Base-by-base conservation (phyloP, 37 sponge, comb jelly and placozoan species). In the Eunapius fragilis region DNA sequence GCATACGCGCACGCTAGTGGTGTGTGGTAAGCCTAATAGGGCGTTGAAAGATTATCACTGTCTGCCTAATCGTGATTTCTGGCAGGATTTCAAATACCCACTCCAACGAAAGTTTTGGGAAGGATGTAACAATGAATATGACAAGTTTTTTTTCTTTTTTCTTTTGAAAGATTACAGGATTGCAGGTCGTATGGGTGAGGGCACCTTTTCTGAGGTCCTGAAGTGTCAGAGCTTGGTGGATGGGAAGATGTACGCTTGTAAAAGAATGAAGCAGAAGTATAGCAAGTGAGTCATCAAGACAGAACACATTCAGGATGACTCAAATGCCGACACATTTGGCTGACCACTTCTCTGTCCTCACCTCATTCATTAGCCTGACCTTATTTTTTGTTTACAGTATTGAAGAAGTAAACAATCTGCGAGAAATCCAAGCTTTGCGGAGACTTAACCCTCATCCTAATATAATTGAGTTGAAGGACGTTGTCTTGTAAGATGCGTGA, bases 141-240 rank as follows among this genome's bases (percentile, higher is more conserved):
- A 10, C 17, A 10, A 17, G 58, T 58, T 58, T 58, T 58, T 17
- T 58, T 36, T 37, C 1, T 79, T 3, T 27, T 50, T 69, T 31
- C 2, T 37, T 67, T 14, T 67, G 37, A 37, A 74, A 98, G 98
- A 97, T 68, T 99, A 97, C 84, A 67, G 93, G 22, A 67, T 96
- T 14, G 78, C 91, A 45, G 96, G 94, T 23, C 92, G 91, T 70
- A 93, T 96, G 77, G 99, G 99, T 32, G 99, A 99, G 80, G 99
- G 99, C 0, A 99, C 99, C 24, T 99, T 99, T 50, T 99, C 99
- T 31, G 97, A 95, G 31, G 99, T 99, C 23, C 89, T 96, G 25
- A 97, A 97, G 88, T 97, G 98, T 80, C 98, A 97, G 80, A 93
- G 92, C 71, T 72, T 92, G 49, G 74, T 89, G 32, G 96, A 99